Conservation (phyloP, 92 coral and sea anemone species). For the Anthopleura xanthogrammica region DNA sequence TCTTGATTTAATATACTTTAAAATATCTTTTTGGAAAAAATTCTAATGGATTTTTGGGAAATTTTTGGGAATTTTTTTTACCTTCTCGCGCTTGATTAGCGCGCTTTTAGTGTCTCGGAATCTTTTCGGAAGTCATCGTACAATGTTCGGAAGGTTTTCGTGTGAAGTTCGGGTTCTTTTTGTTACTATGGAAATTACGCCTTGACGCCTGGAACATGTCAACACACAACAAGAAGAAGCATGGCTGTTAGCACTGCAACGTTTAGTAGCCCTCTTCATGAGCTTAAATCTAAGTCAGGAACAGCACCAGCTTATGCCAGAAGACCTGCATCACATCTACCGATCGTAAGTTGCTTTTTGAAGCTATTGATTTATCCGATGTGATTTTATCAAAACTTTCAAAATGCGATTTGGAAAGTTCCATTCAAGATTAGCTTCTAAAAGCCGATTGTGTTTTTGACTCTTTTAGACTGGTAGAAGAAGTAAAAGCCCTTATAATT, state of each 20-base stretch:
- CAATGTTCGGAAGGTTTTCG: background rate
- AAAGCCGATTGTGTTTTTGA: background rate
- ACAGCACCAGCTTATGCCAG: slow-evolving; percentile 40
- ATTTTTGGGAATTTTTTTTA: background rate
- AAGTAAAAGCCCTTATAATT: slow-evolving; percentile 79
- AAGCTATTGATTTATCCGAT: background rate
- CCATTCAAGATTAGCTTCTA: background rate
- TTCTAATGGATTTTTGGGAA: too few relatives aligned
- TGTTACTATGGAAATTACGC: slow-evolving; percentile 45
- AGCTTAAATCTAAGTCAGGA: slow-evolving; percentile 34
- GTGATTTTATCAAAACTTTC: background rate
- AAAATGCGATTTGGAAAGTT: background rate
- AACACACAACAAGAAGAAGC: slow-evolving; percentile 26
- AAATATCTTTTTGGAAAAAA: background rate
- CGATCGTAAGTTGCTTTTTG: background rate
- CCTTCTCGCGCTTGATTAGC: background rate
- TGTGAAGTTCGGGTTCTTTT: slow-evolving; percentile 11
- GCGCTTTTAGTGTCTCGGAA: background rate
- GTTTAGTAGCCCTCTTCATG: slow-evolving; percentile 31
- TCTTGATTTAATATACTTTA: background rate
- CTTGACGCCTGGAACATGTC: slow-evolving; percentile 43
- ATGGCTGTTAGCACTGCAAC: slow-evolving; percentile 24
- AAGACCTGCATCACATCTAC: slow-evolving; percentile 39
- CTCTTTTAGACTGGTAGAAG: slow-evolving; percentile 67
- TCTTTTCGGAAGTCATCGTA: background rate